These are phyloP conservation scores for Gymnopithys bicolor DNA, from an alignment of 2,797 vertebrate species.

Conservation along the genomic window DNA sequence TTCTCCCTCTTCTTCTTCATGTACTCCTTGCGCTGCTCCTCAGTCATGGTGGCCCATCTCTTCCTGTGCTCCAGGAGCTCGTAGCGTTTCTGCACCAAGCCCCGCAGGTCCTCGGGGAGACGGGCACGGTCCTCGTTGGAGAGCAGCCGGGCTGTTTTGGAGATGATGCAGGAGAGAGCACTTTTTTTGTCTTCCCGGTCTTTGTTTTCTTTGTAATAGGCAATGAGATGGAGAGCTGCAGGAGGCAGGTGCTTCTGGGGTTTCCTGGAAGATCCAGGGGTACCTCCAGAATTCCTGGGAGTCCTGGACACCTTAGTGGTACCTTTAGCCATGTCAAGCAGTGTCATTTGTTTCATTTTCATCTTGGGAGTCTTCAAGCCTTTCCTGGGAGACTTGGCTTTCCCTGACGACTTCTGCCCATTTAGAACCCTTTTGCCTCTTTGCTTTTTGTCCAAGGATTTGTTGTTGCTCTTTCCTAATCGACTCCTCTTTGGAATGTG, in stretches of 20 bases:
- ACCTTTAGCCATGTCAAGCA: slow-evolving; percentile 92
- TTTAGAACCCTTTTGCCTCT: slow-evolving; percentile 85
- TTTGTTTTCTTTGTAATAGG: slow-evolving; percentile 95
- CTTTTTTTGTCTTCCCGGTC: slow-evolving; percentile 92
- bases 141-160: slow-evolving; percentile 90
- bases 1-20: slow-evolving; percentile 89
- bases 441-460: slow-evolving; percentile 82
- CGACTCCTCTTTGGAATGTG: slow-evolving; percentile 77
- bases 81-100: slow-evolving; percentile 91
- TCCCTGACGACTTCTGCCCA: slow-evolving; percentile 83
- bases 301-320: slow-evolving; percentile 79
- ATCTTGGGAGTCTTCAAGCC: slow-evolving; percentile 86
- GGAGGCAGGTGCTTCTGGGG: slow-evolving; percentile 91
- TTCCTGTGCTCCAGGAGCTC: slow-evolving; percentile 91
- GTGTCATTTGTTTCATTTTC: slow-evolving; percentile 97
- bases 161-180: slow-evolving; percentile 88
- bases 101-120: slow-evolving; percentile 89
- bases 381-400: slow-evolving; percentile 84
- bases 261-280: slow-evolving; percentile 82
- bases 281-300: slow-evolving; percentile 80
- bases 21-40: slow-evolving; percentile 90
- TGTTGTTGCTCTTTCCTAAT: slow-evolving; percentile 75
- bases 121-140: slow-evolving; percentile 88
- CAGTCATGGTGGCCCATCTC: slow-evolving; percentile 91
- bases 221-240: slow-evolving; percentile 92